Evolutionary conservation across 2,888 invertebrate genomes (phyloP).

Genomic region (Diaprepes abbreviatus): DNA sequence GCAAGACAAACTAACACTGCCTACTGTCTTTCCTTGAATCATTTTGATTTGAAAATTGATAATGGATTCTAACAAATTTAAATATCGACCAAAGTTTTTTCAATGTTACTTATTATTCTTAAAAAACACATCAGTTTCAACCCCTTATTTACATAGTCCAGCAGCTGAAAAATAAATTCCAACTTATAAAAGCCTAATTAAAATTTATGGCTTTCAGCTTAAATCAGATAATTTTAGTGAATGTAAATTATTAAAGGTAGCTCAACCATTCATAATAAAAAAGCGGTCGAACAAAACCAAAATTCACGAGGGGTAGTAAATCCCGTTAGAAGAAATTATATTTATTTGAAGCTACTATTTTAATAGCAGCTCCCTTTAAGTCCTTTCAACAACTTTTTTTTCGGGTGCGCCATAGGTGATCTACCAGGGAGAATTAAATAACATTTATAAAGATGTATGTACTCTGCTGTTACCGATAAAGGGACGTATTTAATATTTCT

Average conservation of each 20-base stretch:
- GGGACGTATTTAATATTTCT: no score
- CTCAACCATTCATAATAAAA: constrained; percentile 8
- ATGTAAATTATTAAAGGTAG: constrained; percentile 27
- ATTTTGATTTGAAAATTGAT: no score
- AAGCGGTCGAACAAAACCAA: constrained; percentile 17
- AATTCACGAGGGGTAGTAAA: constrained; percentile 20
- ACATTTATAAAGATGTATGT: no score
- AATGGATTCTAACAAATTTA: no score
- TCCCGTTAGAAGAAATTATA: constrained; percentile 20
- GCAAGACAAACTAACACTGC: no score
- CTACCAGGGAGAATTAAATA: background rate
- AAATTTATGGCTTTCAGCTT: constrained; percentile 41
- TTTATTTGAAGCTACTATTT: constrained; percentile 18
- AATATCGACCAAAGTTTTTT: no score
- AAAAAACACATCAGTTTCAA: no score
- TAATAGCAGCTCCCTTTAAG: constrained; percentile 8
- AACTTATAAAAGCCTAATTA: constrained; percentile 40
- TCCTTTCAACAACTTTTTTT: constrained; percentile 32
- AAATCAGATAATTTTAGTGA: constrained; percentile 43
- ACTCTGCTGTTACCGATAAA: no score
- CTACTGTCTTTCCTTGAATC: no score
- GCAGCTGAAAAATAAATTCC: constrained; percentile 29
- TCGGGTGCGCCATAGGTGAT: background rate
- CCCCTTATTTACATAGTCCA: constrained; percentile 21
- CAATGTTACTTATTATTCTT: no score